phyloP scores from a whole-genome alignment of 2,113 vertebrate genomes.

The Semnornis frantzii region DNA sequence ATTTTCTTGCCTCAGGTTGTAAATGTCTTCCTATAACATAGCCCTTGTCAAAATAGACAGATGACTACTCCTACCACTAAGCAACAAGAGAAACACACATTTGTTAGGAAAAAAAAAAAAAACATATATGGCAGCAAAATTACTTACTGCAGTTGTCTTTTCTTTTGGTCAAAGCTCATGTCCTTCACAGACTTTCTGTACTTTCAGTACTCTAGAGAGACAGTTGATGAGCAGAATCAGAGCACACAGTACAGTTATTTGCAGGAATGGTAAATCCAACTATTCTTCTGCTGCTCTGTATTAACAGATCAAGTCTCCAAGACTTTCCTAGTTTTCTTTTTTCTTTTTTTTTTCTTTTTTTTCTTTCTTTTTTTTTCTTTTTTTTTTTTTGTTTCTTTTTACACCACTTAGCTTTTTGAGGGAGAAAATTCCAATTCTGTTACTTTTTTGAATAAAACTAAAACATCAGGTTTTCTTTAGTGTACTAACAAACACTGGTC shows the following conservation, averaged over 20 bases:
- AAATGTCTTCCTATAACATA: not conserved
- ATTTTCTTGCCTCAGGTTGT: not conserved
- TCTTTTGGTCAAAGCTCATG: not conserved
- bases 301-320: not conserved
- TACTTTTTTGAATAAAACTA: not conserved
- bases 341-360: too few relatives aligned
- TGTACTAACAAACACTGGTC: not conserved
- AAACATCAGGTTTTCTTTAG: not conserved
- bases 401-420: not conserved
- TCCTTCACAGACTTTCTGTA: not conserved
- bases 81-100: not conserved
- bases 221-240: not conserved
- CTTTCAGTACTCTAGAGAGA: not conserved
- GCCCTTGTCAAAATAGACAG: not conserved
- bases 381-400: not conserved
- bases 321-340: not conserved
- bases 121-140: not conserved
- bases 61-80: not conserved
- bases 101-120: not conserved
- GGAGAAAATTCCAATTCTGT: not conserved
- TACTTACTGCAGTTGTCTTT: not conserved
- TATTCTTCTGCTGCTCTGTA: not conserved
- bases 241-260: not conserved
- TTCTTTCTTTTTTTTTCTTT: too few relatives aligned
- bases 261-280: not conserved